Evolutionary conservation across 2,888 invertebrate species (phyloP).

Genomic region (Sclerodermus sp.): DNA sequence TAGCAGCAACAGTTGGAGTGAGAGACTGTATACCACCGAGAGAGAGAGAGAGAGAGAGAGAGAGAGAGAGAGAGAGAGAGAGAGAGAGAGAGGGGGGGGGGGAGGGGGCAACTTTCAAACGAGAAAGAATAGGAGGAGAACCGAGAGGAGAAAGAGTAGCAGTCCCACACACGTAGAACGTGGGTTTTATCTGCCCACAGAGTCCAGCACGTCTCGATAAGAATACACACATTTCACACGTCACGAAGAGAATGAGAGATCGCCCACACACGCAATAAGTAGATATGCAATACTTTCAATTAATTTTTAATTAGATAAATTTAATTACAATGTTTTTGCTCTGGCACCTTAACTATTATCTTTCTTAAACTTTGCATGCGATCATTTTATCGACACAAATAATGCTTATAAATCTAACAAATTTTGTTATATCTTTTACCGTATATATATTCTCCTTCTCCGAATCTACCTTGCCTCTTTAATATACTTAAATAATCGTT

Average conservation of each 20-base stretch:
- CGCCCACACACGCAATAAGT: constrained; percentile 3
- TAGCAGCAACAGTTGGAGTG: constrained; percentile 28
- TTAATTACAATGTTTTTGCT: no score
- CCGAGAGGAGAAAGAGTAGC: constrained; percentile 19
- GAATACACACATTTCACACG: constrained; percentile 13
- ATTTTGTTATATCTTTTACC: no score
- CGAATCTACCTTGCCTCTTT: no score
- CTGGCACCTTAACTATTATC: no score
- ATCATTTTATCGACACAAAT: no score
- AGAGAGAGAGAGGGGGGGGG: constrained; percentile 12
- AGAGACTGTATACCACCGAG: constrained; percentile 11
- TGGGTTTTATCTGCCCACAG: constrained; percentile 22
- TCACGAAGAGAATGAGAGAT: constrained; percentile 13
- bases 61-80: constrained; percentile 8
- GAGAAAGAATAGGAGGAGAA: no score
- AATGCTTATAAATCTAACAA: no score
- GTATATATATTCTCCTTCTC: no score
- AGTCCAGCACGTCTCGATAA: constrained; percentile 20
- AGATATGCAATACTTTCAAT: no score
- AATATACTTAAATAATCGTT: no score
- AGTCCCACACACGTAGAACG: constrained; percentile 20
- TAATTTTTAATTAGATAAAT: no score
- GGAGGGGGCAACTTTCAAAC: constrained; percentile 14
- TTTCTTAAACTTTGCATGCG: no score
- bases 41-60: constrained; percentile 10